These are phyloP conservation scores for Coturnix japonica DNA, from an alignment of 2,113 vertebrate genomes.

Conservation along the genomic window DNA sequence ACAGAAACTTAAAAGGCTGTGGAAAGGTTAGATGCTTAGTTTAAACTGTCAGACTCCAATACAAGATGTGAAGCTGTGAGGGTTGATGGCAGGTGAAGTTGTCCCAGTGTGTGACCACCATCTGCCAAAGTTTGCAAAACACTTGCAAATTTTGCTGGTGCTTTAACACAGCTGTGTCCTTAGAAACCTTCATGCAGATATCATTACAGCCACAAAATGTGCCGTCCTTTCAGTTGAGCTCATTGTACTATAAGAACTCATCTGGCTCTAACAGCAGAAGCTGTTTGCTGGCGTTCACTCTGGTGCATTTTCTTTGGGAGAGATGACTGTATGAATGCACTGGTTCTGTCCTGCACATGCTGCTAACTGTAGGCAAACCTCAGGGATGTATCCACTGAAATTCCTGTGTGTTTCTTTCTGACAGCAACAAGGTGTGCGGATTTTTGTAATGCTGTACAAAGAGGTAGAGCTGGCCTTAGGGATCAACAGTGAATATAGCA, in stretches of 20 bases:
- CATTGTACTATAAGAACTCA: not conserved
- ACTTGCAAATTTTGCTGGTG: not conserved
- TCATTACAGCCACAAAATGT: not conserved
- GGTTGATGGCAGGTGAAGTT: not conserved
- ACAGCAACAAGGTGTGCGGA: constrained; percentile 93
- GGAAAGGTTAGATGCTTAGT: not conserved
- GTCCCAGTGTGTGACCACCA: not conserved
- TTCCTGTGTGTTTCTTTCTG: not conserved
- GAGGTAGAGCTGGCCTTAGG: constrained; percentile 96
- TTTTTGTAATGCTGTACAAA: constrained; percentile 96
- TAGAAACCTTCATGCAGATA: not conserved
- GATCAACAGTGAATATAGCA: constrained; percentile 97
- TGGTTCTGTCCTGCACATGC: not conserved
- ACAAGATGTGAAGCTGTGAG: not conserved
- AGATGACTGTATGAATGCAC: rapidly evolving
- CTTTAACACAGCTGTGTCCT: not conserved
- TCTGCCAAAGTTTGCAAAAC: not conserved
- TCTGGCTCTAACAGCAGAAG: not conserved
- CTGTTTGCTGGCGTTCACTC: not conserved
- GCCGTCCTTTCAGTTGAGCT: not conserved
- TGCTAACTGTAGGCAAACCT: not conserved
- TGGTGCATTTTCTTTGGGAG: not conserved
- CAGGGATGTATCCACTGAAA: not conserved
- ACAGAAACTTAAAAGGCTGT: not conserved
- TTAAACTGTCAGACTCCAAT: not conserved